A percentile compares a stretch with the other conserved stretches of the same genome.
These are phyloP conservation scores for Malurus melanocephalus DNA, from an alignment of 2,113 vertebrate genomes.

Conservation along the genomic window DNA sequence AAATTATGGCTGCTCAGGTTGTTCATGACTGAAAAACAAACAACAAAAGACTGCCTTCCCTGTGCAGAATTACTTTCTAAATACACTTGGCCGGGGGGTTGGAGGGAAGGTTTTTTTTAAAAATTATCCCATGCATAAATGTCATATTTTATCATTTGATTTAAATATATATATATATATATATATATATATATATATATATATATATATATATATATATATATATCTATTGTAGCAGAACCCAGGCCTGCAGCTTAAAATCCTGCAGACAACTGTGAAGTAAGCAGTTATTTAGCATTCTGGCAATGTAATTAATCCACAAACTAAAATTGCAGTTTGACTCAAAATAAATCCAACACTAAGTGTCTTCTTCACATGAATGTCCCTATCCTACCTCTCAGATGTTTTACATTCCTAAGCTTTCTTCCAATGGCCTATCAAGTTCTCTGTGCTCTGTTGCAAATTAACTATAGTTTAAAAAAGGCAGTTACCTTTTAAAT, in stretches of 20 bases:
- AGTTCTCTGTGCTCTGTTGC: neutral
- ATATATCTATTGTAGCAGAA: neutral
- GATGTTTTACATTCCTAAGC: neutral
- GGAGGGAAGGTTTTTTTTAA: neutral
- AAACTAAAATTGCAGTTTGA: neutral
- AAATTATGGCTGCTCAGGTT: neutral
- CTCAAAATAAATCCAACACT: neutral
- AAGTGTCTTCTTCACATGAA: neutral
- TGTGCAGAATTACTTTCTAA: neutral
- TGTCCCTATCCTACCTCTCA: neutral
- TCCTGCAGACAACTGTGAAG: neutral
- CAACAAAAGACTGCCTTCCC: neutral
- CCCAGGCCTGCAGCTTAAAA: neutral
- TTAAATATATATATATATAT: neutral
- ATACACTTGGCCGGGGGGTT: neutral
- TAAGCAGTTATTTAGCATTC: neutral
- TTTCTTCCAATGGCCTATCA: neutral
- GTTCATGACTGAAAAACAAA: neutral
- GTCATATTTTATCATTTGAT: neutral
- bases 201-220: neutral
- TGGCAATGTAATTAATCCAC: neutral
- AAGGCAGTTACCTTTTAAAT: neutral
- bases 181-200: neutral
- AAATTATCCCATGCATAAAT: neutral
- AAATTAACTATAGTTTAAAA: neutral